Evolutionary conservation across 2,888 invertebrate genomes (phyloP).

Genomic region (Amphipoea oculea): DNA sequence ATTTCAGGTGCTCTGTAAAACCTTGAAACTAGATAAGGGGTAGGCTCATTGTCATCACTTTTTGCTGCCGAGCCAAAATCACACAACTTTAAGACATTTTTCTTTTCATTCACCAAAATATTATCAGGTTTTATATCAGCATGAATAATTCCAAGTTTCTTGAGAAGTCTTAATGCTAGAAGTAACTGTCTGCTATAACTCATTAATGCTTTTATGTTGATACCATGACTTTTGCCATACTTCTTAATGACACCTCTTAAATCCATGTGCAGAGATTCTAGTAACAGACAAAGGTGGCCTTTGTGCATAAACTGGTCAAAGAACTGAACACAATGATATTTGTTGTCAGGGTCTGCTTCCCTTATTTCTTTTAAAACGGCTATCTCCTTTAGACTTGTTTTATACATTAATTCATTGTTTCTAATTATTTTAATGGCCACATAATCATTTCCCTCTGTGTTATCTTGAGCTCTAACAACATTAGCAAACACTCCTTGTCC

Average conservation of each 20-base stretch:
- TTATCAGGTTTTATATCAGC: conserved; percentile 99
- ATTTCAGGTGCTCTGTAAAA: conserved; percentile 99
- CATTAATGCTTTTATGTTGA: conserved; percentile 98
- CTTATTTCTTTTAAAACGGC: conserved; percentile 97
- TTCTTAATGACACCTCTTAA: conserved; percentile 97
- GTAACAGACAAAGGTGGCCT: conserved; percentile 99
- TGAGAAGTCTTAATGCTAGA: conserved; percentile 97
- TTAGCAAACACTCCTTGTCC: conserved; percentile 99
- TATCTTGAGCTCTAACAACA: conserved; percentile 98
- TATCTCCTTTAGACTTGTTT: conserved; percentile 98
- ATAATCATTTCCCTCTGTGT: conserved; percentile 94
- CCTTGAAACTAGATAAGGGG: conserved; percentile 99
- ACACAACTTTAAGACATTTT: conserved; percentile 98
- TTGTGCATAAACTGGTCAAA: conserved; percentile 99
- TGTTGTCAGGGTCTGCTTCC: conserved; percentile 98
- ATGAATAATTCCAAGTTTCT: conserved; percentile 98
- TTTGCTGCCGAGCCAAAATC: conserved; percentile 99
- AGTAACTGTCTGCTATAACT: conserved; percentile 99
- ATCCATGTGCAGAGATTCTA: conserved; percentile 98
- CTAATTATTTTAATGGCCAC: conserved; percentile 99
- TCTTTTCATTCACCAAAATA: conserved; percentile 99
- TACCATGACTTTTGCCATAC: conserved; percentile 98
- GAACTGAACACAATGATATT: conserved; percentile 97
- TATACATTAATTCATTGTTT: conserved; percentile 99
- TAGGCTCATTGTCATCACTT: conserved; percentile 98